These are phyloP conservation scores for Siniperca undulata DNA, from an alignment of 2,797 vertebrate genomes.

Conservation along the genomic window DNA sequence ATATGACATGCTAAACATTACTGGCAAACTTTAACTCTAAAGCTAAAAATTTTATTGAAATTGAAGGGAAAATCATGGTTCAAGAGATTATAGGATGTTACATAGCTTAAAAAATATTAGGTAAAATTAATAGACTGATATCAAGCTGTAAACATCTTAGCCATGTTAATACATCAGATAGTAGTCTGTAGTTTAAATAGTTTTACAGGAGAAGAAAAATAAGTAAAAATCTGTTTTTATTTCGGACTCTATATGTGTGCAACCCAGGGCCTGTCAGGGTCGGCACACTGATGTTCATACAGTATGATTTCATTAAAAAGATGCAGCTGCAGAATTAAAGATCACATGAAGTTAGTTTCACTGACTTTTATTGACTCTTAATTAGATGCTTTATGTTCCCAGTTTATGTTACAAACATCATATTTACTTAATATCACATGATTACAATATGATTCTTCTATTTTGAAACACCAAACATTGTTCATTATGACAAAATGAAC, in stretches of 20 bases:
- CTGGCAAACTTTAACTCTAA: background rate
- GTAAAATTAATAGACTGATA: background rate
- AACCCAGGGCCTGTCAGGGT: background rate
- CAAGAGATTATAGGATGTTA: background rate
- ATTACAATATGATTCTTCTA: background rate
- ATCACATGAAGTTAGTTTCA: slow-evolving; percentile 56
- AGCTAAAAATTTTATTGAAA: no score
- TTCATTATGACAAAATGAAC: slow-evolving; percentile 1
- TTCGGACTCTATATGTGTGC: background rate
- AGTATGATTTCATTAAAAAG: background rate
- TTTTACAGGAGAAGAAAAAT: background rate
- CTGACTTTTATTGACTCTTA: slow-evolving; percentile 57
- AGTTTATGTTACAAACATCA: slow-evolving; percentile 47
- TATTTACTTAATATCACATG: slow-evolving; percentile 7
- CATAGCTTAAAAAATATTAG: no score
- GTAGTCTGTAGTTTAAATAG: background rate
- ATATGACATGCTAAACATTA: background rate
- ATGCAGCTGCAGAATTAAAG: slow-evolving; percentile 16
- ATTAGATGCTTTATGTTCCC: slow-evolving; percentile 50
- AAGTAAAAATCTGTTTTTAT: background rate
- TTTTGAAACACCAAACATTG: background rate
- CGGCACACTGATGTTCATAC: background rate
- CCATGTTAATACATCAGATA: background rate
- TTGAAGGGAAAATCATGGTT: background rate
- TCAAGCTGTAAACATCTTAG: background rate